Conservation (phyloP, 2,888 invertebrate genomes). For the Carabus problematicus region DNA sequence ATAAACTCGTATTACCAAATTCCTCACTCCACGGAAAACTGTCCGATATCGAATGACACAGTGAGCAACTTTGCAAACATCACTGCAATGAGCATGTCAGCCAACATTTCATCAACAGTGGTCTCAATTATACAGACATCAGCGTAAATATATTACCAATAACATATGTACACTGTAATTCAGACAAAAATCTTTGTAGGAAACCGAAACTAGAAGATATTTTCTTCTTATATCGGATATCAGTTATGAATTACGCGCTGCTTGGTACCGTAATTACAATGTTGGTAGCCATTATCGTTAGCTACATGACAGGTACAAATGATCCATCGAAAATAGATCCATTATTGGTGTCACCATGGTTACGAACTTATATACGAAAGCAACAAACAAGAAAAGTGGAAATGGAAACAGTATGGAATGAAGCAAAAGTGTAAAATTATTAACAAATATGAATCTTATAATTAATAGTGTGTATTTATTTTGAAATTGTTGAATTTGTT, state of each 20-base stretch:
- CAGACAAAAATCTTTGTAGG: no score
- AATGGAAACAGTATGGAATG: no score
- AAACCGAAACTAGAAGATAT: no score
- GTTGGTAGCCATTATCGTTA: slow-evolving; percentile 25
- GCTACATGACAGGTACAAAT: slow-evolving; percentile 32
- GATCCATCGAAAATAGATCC: slow-evolving; percentile 20
- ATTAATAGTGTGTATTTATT: no score
- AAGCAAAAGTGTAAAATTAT: no score
- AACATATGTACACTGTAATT: no score
- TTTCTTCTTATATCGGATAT: slow-evolving; percentile 28
- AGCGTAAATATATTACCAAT: no score
- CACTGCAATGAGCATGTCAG: neutral
- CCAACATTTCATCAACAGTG: no score
- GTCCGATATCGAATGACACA: slow-evolving; percentile 11
- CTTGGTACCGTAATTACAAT: slow-evolving; percentile 27
- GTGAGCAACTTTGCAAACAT: neutral
- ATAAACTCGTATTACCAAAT: slow-evolving; percentile 11
- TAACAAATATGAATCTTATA: no score
- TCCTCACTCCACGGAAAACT: neutral
- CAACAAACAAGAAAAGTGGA: slow-evolving; percentile 7
- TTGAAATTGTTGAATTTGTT: no score
- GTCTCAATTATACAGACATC: no score
- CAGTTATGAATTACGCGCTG: slow-evolving; percentile 29
- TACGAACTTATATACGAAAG: slow-evolving; percentile 23
- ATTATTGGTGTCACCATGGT: slow-evolving; percentile 20